Evolutionary conservation across 2,888 invertebrate genomes (phyloP), one percentile per base, ranked within the genome.

Genomic region (Aromia moschata): DNA sequence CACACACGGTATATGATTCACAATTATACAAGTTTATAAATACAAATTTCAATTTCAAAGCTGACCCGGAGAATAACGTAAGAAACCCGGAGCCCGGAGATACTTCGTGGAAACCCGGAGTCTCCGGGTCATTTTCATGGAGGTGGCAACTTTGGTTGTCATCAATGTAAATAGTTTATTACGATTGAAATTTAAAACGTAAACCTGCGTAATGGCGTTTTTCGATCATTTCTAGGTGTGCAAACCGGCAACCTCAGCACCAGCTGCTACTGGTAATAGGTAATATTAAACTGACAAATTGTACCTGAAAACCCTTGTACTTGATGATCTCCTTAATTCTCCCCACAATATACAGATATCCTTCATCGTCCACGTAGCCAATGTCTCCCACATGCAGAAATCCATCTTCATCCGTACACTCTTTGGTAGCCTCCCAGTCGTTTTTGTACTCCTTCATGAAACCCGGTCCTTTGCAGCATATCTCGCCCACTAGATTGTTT

Each of bases 251-350:
- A n/a, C n/a, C n/a, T n/a, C n/a, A n/a, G n/a, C n/a, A n/a, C n/a
- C n/a, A n/a, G n/a, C n/a, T n/a, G n/a, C n/a, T n/a, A n/a, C n/a
- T n/a, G 25, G 9, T 25, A 25, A 5, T 25, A 9, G 4, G 25
- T 25, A 25, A 25, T 9, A 25, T 9, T 5, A 25, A 9, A 25
- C 25, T 5, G 9, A 25, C 5, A 4, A 25, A 5, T 25, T 25
- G 33, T 65, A 92, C 91, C 85, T 92, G 89, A 73, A 88, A 91
- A 37, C 90, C 94, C 78, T 95, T 94, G 74, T 93, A 94, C 79
- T 96, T 96, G 72, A 96, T 95, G 17, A 96, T 86, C 76, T 95
- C 94, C 77, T 96, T 96, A 14, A 94, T 81, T 60, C 96, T 83
- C 77, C 94, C 95, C 0, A 94, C 90, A 63, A 95, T 87, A 73